phyloP scores from a whole-genome alignment of 2,113 vertebrate species.

The Phodopus roborovskii region DNA sequence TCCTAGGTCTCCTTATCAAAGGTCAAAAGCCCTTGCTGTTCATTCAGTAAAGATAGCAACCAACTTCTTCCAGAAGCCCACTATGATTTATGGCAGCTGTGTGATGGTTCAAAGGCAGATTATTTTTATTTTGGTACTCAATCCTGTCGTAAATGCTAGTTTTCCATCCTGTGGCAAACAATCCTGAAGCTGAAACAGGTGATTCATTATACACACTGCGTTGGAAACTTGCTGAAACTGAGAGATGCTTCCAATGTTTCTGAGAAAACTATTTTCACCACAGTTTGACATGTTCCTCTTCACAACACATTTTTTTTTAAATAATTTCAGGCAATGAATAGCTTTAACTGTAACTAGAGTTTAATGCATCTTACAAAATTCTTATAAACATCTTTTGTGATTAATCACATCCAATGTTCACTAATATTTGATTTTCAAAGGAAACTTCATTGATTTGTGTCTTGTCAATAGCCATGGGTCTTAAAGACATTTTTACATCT shows the following conservation, averaged over 20 bases:
- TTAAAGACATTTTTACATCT: not conserved
- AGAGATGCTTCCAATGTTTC: constrained; percentile 56
- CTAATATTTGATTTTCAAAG: constrained; percentile 36
- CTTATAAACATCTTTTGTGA: constrained; percentile 54
- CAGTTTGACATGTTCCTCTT: constrained; percentile 64
- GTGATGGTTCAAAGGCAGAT: constrained; percentile 52
- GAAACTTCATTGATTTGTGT: not conserved
- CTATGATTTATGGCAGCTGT: constrained; percentile 65
- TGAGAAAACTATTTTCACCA: constrained; percentile 71
- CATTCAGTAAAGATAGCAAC: constrained; percentile 51
- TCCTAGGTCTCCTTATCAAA: not conserved
- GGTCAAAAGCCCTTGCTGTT: not conserved
- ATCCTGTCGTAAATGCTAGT: constrained; percentile 61
- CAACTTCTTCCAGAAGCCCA: constrained; percentile 59
- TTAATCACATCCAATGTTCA: constrained; percentile 52
- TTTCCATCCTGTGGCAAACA: constrained; percentile 65
- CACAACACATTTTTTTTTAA: constrained; percentile 13
- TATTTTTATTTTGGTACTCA: constrained; percentile 71
- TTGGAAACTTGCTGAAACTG: constrained; percentile 64
- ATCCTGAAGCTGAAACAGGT: constrained; percentile 65
- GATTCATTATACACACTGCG: constrained; percentile 73
- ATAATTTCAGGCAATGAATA: constrained; percentile 43
- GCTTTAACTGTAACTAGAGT: constrained; percentile 35
- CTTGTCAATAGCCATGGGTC: constrained; percentile 41
- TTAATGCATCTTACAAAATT: constrained; percentile 43